These are phyloP conservation scores for Drosophila oshimai DNA, from an alignment of 1,140 invertebrate species.

Conservation along the genomic window DNA sequence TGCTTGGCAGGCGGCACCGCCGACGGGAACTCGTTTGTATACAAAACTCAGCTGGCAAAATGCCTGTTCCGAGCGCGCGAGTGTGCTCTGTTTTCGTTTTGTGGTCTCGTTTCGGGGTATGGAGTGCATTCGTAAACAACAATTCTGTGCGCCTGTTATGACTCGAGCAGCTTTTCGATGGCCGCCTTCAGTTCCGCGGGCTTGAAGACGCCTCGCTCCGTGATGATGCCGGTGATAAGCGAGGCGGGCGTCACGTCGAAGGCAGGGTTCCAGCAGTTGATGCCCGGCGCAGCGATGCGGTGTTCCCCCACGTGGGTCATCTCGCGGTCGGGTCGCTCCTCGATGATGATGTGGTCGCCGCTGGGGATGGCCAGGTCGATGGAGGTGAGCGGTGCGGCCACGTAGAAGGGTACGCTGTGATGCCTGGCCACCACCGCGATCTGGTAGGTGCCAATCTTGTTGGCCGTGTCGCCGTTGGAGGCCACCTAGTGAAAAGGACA, in stretches of 20 bases:
- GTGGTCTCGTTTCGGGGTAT: conserved; percentile 12
- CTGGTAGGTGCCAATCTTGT: conserved; percentile 99
- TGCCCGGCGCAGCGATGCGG: conserved; percentile 93
- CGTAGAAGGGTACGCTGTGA: conserved; percentile 97
- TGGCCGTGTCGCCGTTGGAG: conserved; percentile 98
- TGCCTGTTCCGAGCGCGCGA: conserved; percentile 41
- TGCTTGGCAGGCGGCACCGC: conserved; percentile 9
- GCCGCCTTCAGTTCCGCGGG: conserved; percentile 83
- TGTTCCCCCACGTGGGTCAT: conserved; percentile 94
- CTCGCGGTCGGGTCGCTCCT: conserved; percentile 94
- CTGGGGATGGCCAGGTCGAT: conserved; percentile 92
- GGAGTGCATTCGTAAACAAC: conserved; percentile 54
- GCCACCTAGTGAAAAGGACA: conserved; percentile 85
- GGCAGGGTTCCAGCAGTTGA: conserved; percentile 98
- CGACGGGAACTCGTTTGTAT: conserved; percentile 29
- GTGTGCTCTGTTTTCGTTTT: conserved; percentile 34
- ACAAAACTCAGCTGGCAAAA: conserved; percentile 59
- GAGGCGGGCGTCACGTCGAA: conserved; percentile 99
- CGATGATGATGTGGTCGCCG: conserved; percentile 95
- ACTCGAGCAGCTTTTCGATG: conserved; percentile 62
- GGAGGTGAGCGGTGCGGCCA: conserved; percentile 96
- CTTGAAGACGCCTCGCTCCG: conserved; percentile 94
- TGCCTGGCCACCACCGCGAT: conserved; percentile 96
- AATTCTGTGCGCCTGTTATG: conserved; percentile 55
- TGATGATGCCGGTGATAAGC: conserved; percentile 97